phyloP scores from a whole-genome alignment of 2,888 invertebrate genomes.

The Pollenia angustigena region DNA sequence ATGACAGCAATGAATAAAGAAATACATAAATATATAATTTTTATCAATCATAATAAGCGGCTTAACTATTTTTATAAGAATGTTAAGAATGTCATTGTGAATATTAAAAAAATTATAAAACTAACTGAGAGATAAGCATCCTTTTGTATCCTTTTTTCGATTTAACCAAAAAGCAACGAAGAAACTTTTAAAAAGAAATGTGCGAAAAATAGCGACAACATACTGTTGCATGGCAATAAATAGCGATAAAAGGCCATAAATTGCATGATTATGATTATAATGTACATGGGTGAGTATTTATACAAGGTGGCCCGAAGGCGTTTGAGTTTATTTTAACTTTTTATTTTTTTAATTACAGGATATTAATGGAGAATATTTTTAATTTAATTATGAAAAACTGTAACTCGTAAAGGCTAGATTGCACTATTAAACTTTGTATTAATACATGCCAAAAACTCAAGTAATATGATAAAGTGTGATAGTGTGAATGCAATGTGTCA shows the following conservation, averaged over 20 bases:
- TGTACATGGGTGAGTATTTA: no score
- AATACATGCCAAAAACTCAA: no score
- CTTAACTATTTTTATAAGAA: slow-evolving; percentile 48
- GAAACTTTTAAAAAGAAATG: neutral
- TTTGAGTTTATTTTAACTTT: no score
- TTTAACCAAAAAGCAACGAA: neutral
- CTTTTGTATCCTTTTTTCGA: slow-evolving; percentile 12
- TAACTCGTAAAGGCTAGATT: no score
- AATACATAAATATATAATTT: slow-evolving; percentile 28
- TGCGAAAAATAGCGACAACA: slow-evolving; percentile 30
- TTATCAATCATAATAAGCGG: slow-evolving; percentile 69
- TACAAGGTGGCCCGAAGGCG: no score
- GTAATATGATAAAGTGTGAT: no score
- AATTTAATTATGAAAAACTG: no score
- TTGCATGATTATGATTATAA: slow-evolving; percentile 57
- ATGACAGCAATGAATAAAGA: neutral
- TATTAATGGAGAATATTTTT: no score
- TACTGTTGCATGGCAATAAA: slow-evolving; percentile 69
- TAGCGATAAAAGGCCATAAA: slow-evolving; percentile 68
- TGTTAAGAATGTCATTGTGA: slow-evolving; percentile 2
- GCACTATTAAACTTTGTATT: no score
- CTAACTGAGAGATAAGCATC: slow-evolving; percentile 11
- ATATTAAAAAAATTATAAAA: neutral
- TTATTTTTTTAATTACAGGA: no score
- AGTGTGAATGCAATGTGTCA: no score